Evolutionary conservation across 2,113 vertebrate genomes (phyloP), one percentile per base, ranked within the genome.

Genomic region (Thermophis baileyi): DNA sequence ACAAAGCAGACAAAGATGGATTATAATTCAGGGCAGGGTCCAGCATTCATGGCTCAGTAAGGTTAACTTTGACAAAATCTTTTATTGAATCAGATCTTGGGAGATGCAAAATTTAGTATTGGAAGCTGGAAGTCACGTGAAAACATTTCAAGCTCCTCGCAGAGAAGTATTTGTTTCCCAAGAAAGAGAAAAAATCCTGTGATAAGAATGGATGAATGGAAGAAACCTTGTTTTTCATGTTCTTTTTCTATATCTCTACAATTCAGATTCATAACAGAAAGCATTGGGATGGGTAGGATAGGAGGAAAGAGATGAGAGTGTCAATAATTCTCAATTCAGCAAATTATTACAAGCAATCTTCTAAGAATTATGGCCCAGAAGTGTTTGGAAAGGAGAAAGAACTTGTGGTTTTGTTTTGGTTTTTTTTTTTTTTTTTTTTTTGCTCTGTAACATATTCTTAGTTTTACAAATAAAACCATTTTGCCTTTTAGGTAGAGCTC

Each of bases 311-410:
- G 4, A 44, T 87, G 93, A 54, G 93, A 93, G 57, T 55, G 93
- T 90, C 94, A 90, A 12, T 95, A 96, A 96, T 93, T 95, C 90
- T 87, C 86, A 97, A 94, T 94, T 94, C 89, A 86, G 90, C 90
- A 96, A 95, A 97, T 96, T 95, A 97, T 88, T 92, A 87, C 87
- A 89, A 89, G 55, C 91, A 55, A 6, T 95, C 93, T 93, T 55
- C 9, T 53, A 95, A 97, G 93, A 96, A 96, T 92, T 94, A 46
- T 46, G 88, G 54, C 50, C 60, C 60, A n/a, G 88, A 94, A 93
- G 95, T 89, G 91, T 85, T n/a, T 63, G 90, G 88, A 0, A 0
- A 50, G 24, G 35, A 60, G 53, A 18, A 93, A 94, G 47, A 51
- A 90, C 90, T 44, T 88, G 30, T n/a, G n/a, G n/a, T n/a, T n/a